These are phyloP conservation scores for Pangasius macronema DNA, from an alignment of 2,797 vertebrate genomes.

Conservation along the genomic window DNA sequence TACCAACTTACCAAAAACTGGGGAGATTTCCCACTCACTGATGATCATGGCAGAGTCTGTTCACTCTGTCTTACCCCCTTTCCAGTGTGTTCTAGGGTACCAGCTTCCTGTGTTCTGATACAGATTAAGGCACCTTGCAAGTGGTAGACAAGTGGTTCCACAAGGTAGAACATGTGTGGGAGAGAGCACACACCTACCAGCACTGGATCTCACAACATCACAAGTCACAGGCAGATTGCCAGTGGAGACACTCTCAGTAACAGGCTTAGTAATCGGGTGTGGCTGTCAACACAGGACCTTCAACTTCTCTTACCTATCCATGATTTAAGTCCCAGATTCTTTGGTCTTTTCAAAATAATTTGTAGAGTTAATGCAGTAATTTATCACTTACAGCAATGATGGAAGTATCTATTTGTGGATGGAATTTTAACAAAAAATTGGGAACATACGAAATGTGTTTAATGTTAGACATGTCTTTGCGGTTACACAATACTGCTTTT, in stretches of 20 bases:
- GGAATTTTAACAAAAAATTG: neutral
- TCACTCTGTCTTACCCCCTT: neutral
- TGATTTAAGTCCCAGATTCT: no score
- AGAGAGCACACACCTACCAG: neutral
- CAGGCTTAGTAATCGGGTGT: no score
- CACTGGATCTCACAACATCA: neutral
- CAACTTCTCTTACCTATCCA: no score
- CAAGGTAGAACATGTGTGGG: neutral
- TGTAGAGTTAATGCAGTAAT: no score
- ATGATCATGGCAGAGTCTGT: no score
- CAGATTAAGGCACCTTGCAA: neutral
- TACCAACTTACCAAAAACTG: no score
- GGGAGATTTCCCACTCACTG: no score
- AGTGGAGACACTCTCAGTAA: no score
- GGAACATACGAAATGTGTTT: neutral
- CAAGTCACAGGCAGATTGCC: neutral
- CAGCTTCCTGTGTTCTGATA: neutral
- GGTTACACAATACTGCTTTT: neutral
- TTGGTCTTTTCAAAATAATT: no score
- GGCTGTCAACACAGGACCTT: no score
- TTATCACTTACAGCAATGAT: neutral
- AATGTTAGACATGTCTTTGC: neutral
- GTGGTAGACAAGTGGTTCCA: neutral
- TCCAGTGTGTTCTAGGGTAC: neutral
- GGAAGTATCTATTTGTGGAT: neutral